Evolutionary conservation across 64 coral and sea anemone genomes (phyloP).

Genomic region (Pachyseris speciosa): DNA sequence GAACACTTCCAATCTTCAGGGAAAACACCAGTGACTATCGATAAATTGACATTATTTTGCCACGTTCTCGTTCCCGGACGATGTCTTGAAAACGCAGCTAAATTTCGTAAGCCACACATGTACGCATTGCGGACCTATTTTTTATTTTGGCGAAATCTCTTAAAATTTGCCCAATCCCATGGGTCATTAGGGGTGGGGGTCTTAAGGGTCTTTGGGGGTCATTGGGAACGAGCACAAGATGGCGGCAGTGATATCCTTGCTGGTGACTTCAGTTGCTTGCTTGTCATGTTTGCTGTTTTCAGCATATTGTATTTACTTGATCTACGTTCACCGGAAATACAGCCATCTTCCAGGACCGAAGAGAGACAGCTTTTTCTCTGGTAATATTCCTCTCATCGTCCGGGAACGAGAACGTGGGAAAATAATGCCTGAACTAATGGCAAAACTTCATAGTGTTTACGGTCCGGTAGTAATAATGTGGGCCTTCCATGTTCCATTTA

Average conservation of each 20-base stretch:
- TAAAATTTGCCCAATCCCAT: too few species aligned
- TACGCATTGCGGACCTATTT: too few species aligned
- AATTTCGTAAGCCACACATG: too few species aligned
- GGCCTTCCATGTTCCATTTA: constrained; percentile 16
- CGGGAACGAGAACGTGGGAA: constrained; percentile 10
- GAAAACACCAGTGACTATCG: too few species aligned
- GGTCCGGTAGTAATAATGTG: constrained; percentile 64
- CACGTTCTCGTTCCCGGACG: too few species aligned
- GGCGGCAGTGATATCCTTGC: background rate
- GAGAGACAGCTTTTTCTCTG: constrained; percentile 42
- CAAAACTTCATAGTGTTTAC: constrained; percentile 20
- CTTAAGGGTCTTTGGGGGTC: too few species aligned
- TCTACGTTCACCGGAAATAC: constrained; percentile 62
- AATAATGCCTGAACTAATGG: background rate
- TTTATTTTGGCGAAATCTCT: too few species aligned
- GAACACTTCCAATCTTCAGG: too few species aligned
- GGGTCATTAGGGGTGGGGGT: too few species aligned
- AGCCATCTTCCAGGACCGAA: constrained; percentile 76
- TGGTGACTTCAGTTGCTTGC: background rate
- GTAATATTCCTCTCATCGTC: constrained; percentile 27
- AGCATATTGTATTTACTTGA: constrained; percentile 43
- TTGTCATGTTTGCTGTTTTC: background rate
- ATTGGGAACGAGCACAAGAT: too few species aligned
- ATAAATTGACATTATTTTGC: too few species aligned
- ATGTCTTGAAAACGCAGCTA: too few species aligned